Percentiles rank a stretch among this genome's conserved stretches.
These are phyloP conservation scores for Peromyscus californicus DNA, from an alignment of 2,113 vertebrate genomes.

Conservation along the genomic window DNA sequence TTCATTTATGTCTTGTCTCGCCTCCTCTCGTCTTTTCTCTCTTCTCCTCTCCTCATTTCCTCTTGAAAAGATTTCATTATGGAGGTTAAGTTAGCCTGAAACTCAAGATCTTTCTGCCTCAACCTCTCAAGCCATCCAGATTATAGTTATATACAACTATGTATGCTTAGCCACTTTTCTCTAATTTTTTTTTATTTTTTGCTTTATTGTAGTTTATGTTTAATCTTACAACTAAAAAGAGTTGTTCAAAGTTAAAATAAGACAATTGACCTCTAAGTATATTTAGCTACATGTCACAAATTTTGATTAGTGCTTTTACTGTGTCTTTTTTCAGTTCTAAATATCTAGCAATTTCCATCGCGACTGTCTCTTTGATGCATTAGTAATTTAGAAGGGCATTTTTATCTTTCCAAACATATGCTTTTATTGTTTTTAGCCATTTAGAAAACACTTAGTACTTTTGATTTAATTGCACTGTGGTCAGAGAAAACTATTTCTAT, in stretches of 20 bases:
- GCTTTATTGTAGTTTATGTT: conserved; percentile 6
- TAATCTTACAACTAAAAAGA: background rate
- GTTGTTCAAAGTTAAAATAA: background rate
- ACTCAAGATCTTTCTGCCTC: background rate
- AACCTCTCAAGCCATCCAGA: background rate
- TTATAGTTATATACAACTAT: background rate
- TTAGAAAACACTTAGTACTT: background rate
- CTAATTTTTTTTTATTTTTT: conserved; percentile 28
- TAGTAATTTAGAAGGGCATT: conserved; percentile 55
- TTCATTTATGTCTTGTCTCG: accelerated
- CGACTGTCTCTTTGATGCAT: conserved; percentile 35
- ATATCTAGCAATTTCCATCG: conserved; percentile 58
- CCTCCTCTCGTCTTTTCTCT: no score
- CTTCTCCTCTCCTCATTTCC: background rate
- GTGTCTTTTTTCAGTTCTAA: conserved; percentile 4
- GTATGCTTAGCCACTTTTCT: background rate
- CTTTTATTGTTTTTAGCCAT: conserved; percentile 40
- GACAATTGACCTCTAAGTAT: conserved; percentile 19
- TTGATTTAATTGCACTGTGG: conserved; percentile 51
- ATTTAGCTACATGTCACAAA: background rate
- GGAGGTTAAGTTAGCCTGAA: background rate
- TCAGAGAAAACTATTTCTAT: conserved; percentile 44
- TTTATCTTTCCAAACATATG: conserved; percentile 59
- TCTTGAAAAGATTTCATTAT: background rate
- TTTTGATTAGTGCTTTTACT: conserved; percentile 57